Base-by-base conservation (phyloP, 1,140 invertebrate genomes). In the Aphelinus atriplicis region DNA sequence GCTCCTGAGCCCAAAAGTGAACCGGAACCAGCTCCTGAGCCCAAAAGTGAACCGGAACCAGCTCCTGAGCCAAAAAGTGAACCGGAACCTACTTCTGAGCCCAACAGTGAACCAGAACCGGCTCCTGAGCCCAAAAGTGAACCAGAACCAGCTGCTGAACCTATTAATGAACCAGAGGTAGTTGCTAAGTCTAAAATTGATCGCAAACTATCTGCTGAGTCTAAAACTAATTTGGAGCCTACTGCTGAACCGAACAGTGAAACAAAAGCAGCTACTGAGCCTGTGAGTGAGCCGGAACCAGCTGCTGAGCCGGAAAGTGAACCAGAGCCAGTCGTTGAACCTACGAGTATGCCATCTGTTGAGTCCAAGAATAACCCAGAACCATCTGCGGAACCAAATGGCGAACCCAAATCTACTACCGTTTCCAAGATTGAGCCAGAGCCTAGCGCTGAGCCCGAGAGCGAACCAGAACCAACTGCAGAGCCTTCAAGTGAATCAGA, bases 401-500 rank as follows among this genome's bases (percentile, higher is more conserved):
- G 81, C 10, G 77, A 80, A 50, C 78, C 79, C 9, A 68, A 78
- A 53, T 63, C 78, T 68, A 78, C 81, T 2, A 3, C 58, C 3
- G 71, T 77, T 58, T 67, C 72, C 9, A 64, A 75, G 10, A 69
- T 78, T 43, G 82, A 83, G 79, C 75, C 80, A 46, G 80, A 81
- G 53, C 48, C 79, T 55, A 65, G 58, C 26, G 64, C 78, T 1
- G 70, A 83, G 43, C 78, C 83, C 0, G n/a, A 78, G 7, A 56
- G 77, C 50, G 80, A 83, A 77, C 73, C 80, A 51, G 80, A 86
- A 76, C 81, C 84, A 56, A 70, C 61, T 47, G 61, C 78, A 3
- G 66, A 73, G 51, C 55, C 76, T 7, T 26, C 75, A n/a, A 47
- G 77, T 63, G 80, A 83, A 78, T 69, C 80, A 56, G 80, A 87